Evolutionary conservation across 2,888 invertebrate species (phyloP).

Genomic region (Stratiomys singularior): DNA sequence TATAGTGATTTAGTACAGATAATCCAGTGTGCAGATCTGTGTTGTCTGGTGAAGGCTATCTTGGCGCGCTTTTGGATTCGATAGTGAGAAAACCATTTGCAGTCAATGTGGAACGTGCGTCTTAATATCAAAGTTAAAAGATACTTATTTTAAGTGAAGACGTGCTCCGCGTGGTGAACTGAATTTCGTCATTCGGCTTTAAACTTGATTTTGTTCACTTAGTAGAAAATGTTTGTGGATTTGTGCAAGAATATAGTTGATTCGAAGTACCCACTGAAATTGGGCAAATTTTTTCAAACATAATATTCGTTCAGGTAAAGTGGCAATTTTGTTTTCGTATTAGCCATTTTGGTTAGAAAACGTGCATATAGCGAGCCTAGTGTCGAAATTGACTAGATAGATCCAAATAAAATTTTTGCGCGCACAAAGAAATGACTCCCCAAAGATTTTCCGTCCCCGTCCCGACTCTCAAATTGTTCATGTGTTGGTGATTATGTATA

Average conservation of each 20-base stretch:
- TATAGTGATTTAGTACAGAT: neutral
- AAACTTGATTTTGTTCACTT: neutral
- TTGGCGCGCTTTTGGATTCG: slow-evolving; percentile 30
- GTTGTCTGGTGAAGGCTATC: neutral
- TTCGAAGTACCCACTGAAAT: neutral
- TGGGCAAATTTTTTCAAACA: neutral
- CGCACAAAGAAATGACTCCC: slow-evolving; percentile 45
- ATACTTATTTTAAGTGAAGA: no score
- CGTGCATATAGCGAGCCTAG: neutral
- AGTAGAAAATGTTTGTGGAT: neutral
- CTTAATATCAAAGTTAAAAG: neutral
- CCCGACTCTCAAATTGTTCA: neutral
- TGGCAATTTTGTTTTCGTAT: neutral
- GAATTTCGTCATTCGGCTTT: neutral
- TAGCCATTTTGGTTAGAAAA: neutral
- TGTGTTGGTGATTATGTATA: slow-evolving; percentile 6
- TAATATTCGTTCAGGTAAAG: neutral
- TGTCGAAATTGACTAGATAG: neutral
- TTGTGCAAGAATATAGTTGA: neutral
- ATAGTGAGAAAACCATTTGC: neutral
- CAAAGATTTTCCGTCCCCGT: slow-evolving; percentile 19
- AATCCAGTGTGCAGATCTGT: neutral
- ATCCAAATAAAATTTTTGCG: slow-evolving; percentile 36
- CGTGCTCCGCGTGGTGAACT: neutral
- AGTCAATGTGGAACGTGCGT: neutral